Percentiles rank a stretch among this genome's conserved stretches.
Conservation (phyloP, 2,888 invertebrate species). For the Mythimna loreyi region DNA sequence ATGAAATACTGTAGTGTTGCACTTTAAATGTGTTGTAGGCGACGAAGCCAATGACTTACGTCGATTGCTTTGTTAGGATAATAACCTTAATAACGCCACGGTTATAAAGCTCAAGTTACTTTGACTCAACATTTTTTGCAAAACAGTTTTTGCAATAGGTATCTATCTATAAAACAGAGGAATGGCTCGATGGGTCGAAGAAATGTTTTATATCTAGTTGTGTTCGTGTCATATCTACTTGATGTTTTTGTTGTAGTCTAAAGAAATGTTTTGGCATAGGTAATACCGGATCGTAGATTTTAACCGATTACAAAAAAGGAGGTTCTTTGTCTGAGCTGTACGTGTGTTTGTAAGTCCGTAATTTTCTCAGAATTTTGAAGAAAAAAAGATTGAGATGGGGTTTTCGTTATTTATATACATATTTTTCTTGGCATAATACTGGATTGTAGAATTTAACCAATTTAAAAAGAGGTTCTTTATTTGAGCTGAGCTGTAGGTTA, state of each 20-base stretch:
- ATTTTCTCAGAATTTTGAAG: too few relatives aligned
- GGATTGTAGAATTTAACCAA: too few relatives aligned
- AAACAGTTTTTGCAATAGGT: slow-evolving; percentile 26
- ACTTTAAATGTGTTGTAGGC: slow-evolving; percentile 32
- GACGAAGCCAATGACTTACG: slow-evolving; percentile 45
- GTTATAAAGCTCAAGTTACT: slow-evolving; percentile 55
- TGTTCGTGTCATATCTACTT: neutral
- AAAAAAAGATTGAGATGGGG: too few relatives aligned
- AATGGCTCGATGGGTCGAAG: slow-evolving; percentile 4
- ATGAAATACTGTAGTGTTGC: slow-evolving; percentile 22
- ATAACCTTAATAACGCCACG: slow-evolving; percentile 48
- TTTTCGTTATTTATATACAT: too few relatives aligned
- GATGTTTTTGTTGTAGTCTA: slow-evolving; percentile 2
- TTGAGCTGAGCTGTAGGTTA: too few relatives aligned
- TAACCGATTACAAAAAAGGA: neutral
- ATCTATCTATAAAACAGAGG: slow-evolving; percentile 5
- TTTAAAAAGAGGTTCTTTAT: too few relatives aligned
- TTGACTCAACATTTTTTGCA: slow-evolving; percentile 55
- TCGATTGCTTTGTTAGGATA: slow-evolving; percentile 55
- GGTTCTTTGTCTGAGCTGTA: too few relatives aligned
- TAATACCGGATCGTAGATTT: neutral
- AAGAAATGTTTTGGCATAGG: slow-evolving; percentile 14
- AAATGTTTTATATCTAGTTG: slow-evolving; percentile 1
- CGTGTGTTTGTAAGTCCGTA: too few relatives aligned
- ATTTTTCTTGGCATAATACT: too few relatives aligned